These are phyloP conservation scores for Cephalopholis sonnerati DNA, from an alignment of 2,113 vertebrate species.

Conservation along the genomic window DNA sequence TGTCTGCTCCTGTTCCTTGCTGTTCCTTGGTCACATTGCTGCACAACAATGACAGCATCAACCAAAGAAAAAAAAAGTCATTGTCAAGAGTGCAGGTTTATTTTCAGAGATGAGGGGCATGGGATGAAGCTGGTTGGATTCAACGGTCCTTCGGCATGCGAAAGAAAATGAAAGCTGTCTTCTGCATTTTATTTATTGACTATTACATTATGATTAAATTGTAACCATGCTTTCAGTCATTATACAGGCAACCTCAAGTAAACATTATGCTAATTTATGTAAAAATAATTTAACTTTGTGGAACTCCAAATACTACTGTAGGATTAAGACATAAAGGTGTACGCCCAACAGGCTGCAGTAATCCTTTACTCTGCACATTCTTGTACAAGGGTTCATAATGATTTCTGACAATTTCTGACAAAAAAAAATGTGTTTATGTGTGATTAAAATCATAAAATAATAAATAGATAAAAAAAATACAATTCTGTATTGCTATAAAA, in stretches of 20 bases:
- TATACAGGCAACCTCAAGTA: not conserved
- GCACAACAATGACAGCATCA: slow-evolving; percentile 26
- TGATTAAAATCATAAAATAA: not conserved
- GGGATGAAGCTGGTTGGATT: not conserved
- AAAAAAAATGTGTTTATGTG: no score
- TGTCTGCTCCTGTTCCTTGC: slow-evolving; percentile 89
- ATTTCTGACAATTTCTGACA: not conserved
- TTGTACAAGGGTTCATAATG: not conserved
- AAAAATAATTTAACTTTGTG: not conserved
- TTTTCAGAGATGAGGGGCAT: not conserved
- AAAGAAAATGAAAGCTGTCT: not conserved
- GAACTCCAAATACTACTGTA: not conserved
- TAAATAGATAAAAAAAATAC: not conserved
- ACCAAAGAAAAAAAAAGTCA: not conserved
- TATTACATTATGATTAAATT: not conserved
- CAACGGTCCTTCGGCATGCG: not conserved
- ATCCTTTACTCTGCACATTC: not conserved
- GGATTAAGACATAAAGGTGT: not conserved
- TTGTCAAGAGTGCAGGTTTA: not conserved
- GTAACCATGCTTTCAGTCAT: not conserved
- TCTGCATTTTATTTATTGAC: not conserved
- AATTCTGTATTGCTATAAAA: not conserved
- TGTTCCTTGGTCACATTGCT: slow-evolving; percentile 88
- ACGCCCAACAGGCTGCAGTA: not conserved
- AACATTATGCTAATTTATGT: not conserved